A percentile compares a stretch with the other conserved stretches of the same genome.
phyloP scores from a whole-genome alignment of 2,113 vertebrate species.

The Toxotes jaculatrix region DNA sequence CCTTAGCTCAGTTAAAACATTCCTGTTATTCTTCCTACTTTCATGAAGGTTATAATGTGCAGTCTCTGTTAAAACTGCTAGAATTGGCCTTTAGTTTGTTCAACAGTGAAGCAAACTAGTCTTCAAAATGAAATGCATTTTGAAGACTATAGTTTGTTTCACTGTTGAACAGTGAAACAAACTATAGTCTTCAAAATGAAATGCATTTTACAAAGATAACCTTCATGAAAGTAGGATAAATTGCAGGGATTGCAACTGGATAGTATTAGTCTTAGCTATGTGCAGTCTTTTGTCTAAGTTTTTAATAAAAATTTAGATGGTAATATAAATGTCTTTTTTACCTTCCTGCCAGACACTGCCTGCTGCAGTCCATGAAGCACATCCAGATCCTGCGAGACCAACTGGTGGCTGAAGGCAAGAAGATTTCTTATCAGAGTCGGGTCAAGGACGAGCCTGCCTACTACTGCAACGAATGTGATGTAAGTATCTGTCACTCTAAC shows the following conservation, averaged over 20 bases:
- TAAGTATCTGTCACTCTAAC: conserved; percentile 70
- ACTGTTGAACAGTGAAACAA: too few relatives aligned
- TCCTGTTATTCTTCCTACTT: not conserved
- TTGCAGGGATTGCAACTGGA: too few relatives aligned
- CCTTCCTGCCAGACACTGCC: conserved; percentile 86
- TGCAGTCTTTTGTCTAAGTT: not conserved
- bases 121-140: too few relatives aligned
- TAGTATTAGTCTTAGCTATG: not conserved
- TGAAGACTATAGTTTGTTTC: too few relatives aligned
- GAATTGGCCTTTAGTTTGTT: too few relatives aligned
- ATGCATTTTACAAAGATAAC: too few relatives aligned
- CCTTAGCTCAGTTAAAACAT: too few relatives aligned
- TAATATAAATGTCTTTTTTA: not conserved
- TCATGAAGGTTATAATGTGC: not conserved
- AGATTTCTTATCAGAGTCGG: conserved; percentile 92
- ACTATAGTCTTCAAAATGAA: too few relatives aligned
- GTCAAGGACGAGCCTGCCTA: conserved; percentile 95
- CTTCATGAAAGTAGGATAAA: too few relatives aligned
- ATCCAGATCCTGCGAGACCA: conserved; percentile 92
- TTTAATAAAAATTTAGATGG: not conserved
- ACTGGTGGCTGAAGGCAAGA: conserved; percentile 88
- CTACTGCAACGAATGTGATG: conserved; percentile 96
- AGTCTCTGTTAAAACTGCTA: not conserved
- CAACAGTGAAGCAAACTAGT: too few relatives aligned
- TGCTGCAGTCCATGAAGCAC: conserved; percentile 93